Evolutionary conservation across 2,113 vertebrate genomes (phyloP).

Genomic region (Euleptes europaea): DNA sequence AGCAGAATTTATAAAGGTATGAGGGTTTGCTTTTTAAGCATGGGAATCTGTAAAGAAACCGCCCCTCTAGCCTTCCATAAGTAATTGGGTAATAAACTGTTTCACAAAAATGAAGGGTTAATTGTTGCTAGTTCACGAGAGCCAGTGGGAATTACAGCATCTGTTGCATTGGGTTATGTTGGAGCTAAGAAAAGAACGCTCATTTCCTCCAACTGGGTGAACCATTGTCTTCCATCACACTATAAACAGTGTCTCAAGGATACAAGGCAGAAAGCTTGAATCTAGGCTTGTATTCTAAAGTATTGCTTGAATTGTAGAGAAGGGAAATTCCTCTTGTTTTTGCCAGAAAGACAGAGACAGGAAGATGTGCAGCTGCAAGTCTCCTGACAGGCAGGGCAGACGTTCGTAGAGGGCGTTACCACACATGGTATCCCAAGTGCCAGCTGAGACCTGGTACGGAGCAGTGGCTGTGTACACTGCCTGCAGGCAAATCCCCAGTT

Average conservation of each 20-base stretch:
- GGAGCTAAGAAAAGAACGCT: constrained; percentile 10
- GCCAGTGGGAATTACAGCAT: constrained; percentile 15
- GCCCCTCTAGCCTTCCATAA: background rate
- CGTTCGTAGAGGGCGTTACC: background rate
- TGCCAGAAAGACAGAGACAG: background rate
- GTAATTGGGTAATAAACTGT: background rate
- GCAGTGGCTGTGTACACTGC: background rate
- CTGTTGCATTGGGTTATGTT: background rate
- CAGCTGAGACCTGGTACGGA: background rate
- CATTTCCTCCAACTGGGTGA: background rate
- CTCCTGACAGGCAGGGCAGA: background rate
- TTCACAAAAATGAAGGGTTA: background rate
- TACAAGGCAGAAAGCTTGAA: background rate
- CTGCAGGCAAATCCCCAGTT: background rate
- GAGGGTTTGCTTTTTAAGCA: background rate
- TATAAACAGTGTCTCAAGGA: background rate
- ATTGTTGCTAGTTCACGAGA: background rate
- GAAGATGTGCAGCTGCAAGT: background rate
- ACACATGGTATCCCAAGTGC: background rate
- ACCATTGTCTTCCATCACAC: background rate
- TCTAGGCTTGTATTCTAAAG: background rate
- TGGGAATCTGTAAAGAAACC: background rate
- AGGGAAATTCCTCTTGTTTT: background rate
- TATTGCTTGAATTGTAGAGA: background rate
- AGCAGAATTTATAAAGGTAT: background rate